Evolutionary conservation across 1,140 invertebrate species (phyloP).

Genomic region (Metopolophium dirhodum): DNA sequence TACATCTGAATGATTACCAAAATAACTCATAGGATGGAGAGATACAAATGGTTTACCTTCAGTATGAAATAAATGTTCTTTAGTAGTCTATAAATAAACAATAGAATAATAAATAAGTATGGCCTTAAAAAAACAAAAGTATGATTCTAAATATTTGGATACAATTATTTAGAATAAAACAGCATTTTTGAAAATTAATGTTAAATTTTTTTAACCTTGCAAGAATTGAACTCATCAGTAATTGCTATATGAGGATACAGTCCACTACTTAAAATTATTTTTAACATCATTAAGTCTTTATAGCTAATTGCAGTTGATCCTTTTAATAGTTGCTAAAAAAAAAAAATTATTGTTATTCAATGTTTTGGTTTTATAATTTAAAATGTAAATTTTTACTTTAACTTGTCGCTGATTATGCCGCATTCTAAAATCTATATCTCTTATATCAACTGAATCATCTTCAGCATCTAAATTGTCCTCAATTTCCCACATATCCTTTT

Average conservation of each 20-base stretch:
- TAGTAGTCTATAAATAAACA: conserved; percentile 68
- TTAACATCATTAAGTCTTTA: conserved; percentile 85
- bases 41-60: conserved; percentile 88
- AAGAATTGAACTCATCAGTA: conserved; percentile 91
- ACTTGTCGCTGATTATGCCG: conserved; percentile 75
- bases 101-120: not conserved
- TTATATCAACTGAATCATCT: conserved; percentile 74
- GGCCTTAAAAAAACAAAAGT: not conserved
- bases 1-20: conserved; percentile 81
- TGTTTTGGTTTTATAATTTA: not conserved
- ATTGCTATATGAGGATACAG: conserved; percentile 93
- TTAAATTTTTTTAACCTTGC: conserved; percentile 69
- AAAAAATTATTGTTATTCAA: not conserved
- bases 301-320: conserved; percentile 77
- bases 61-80: conserved; percentile 93
- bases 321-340: conserved; percentile 70
- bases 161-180: not conserved
- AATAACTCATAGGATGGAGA: conserved; percentile 88
- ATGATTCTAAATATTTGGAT: not conserved
- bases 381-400: conserved; percentile 62
- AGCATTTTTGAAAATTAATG: not conserved
- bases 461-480: conserved; percentile 69
- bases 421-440: conserved; percentile 90
- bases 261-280: conserved; percentile 88
- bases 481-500: conserved; percentile 67